These are phyloP conservation scores for Numida meleagris DNA, from an alignment of 2,113 vertebrate species.

Conservation along the genomic window DNA sequence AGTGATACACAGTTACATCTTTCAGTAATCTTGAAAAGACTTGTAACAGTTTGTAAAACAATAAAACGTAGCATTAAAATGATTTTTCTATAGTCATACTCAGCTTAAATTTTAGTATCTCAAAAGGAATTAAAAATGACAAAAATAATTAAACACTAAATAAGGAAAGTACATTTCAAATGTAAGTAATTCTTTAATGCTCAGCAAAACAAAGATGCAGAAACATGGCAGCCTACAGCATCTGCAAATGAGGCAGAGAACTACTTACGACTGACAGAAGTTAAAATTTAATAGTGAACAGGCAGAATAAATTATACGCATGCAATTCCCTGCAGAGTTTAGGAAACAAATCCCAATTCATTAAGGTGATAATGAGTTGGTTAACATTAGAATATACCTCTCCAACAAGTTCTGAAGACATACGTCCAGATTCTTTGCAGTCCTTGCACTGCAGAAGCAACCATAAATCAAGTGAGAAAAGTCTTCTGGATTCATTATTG, in stretches of 20 bases:
- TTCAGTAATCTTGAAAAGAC: neutral
- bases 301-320: constrained; percentile 30
- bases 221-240: constrained; percentile 33
- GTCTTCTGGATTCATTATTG: neutral
- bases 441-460: neutral
- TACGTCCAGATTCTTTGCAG: neutral
- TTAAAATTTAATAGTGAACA: constrained; percentile 32
- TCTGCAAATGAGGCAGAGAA: neutral
- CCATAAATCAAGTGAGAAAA: neutral
- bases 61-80: neutral
- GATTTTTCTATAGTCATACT: neutral
- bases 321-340: constrained; percentile 49
- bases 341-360: constrained; percentile 59
- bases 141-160: neutral
- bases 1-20: constrained; percentile 8
- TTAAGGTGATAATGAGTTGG: constrained; percentile 64
- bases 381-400: constrained; percentile 55
- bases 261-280: constrained; percentile 31
- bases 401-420: constrained; percentile 32
- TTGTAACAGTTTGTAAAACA: neutral
- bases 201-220: neutral
- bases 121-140: neutral
- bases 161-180: neutral
- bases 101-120: neutral
- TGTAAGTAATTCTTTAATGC: neutral